These are phyloP conservation scores for Drosophila trapezifrons DNA, from an alignment of 1,140 invertebrate genomes.

Conservation along the genomic window DNA sequence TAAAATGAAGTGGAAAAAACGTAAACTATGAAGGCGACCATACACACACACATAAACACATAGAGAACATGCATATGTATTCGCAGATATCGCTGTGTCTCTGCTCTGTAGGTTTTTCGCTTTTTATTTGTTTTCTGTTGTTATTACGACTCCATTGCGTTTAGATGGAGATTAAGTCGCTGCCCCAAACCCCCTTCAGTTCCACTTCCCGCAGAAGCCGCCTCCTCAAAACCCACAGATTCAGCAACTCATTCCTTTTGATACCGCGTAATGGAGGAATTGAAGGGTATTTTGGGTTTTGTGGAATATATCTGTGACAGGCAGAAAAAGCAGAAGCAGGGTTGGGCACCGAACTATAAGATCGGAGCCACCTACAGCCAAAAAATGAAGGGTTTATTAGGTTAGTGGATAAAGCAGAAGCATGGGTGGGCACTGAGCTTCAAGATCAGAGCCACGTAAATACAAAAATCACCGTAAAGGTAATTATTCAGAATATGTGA, in stretches of 20 bases:
- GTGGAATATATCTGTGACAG: too few species aligned
- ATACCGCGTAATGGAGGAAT: neutral
- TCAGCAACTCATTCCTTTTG: constrained; percentile 31
- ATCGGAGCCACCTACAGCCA: neutral
- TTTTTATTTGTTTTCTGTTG: constrained; percentile 80
- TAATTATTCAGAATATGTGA: too few species aligned
- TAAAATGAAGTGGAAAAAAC: constrained; percentile 81
- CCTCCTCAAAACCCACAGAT: constrained; percentile 28
- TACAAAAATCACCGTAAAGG: too few species aligned
- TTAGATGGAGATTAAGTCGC: constrained; percentile 82
- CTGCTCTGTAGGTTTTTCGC: constrained; percentile 36
- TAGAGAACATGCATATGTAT: constrained; percentile 37
- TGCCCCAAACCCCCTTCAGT: neutral
- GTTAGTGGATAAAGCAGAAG: too few species aligned
- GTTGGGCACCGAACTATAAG: neutral
- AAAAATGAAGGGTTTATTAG: too few species aligned
- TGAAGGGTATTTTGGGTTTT: neutral
- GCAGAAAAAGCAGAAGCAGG: neutral
- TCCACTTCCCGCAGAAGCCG: neutral
- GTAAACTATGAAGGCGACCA: constrained; percentile 70
- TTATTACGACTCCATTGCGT: constrained; percentile 82
- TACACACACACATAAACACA: constrained; percentile 15
- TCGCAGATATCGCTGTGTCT: constrained; percentile 23
- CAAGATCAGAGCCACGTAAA: too few species aligned
- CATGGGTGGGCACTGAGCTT: too few species aligned